Evolutionary conservation across 2,113 vertebrate species (phyloP).

Genomic region (Jaculus jaculus): DNA sequence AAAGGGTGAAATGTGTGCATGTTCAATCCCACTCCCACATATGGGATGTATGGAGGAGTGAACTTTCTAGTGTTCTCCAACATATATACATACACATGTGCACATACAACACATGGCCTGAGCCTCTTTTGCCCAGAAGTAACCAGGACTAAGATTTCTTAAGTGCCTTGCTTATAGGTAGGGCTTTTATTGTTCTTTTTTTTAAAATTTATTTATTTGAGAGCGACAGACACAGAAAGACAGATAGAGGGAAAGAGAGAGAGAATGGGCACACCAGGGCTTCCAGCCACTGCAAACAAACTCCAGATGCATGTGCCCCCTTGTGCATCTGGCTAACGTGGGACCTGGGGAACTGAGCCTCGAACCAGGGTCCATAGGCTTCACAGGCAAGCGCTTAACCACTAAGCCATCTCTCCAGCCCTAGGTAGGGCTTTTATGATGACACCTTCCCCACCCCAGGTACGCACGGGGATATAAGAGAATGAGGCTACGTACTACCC

Average conservation of each 20-base stretch:
- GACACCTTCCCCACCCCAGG: not conserved
- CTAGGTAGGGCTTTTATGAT: not conserved
- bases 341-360: too few species aligned
- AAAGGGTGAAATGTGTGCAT: not conserved
- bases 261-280: too few species aligned
- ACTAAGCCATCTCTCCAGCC: too few species aligned
- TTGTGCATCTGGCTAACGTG: too few species aligned
- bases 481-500: not conserved
- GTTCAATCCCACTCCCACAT: not conserved
- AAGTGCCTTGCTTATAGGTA: slow-evolving; percentile 5
- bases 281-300: too few species aligned
- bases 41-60: not conserved
- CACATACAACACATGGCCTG: not conserved
- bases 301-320: too few species aligned
- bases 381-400: too few species aligned
- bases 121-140: not conserved
- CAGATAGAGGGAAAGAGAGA: too few species aligned
- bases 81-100: not conserved
- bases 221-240: too few species aligned
- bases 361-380: too few species aligned
- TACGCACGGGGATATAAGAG: not conserved
- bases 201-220: too few species aligned
- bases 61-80: not conserved
- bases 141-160: not conserved
- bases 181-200: too few species aligned